phyloP scores from a whole-genome alignment of 1,140 invertebrate species.

The Fopius arisanus region DNA sequence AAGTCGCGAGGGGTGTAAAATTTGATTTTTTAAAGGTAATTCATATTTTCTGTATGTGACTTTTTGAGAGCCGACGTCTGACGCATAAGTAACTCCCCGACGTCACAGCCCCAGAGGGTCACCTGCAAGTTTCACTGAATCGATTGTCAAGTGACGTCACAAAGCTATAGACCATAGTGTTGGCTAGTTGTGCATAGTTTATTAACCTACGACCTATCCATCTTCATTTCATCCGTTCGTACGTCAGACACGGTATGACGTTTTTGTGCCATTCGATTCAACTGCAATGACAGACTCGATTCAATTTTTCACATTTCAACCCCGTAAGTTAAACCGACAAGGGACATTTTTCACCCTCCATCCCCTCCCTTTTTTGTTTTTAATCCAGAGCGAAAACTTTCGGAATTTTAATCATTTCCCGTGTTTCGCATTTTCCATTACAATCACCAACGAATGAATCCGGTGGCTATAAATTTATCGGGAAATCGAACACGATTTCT shows the following conservation, averaged over 20 bases:
- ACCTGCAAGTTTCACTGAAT: slow-evolving; percentile 51
- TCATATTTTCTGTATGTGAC: too few relatives aligned
- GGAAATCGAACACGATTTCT: slow-evolving; percentile 19
- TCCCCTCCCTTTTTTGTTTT: neutral
- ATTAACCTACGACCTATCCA: slow-evolving; percentile 15
- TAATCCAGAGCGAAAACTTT: neutral
- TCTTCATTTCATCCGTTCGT: slow-evolving; percentile 9
- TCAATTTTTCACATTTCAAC: neutral
- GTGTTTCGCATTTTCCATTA: slow-evolving; percentile 9
- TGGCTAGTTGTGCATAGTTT: slow-evolving; percentile 9
- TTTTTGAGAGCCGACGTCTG: slow-evolving; percentile 35
- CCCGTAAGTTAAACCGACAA: neutral
- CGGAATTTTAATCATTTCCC: slow-evolving; percentile 23
- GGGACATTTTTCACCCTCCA: neutral
- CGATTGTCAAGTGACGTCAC: slow-evolving; percentile 54
- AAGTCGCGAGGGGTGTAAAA: too few relatives aligned
- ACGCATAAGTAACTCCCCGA: slow-evolving; percentile 43
- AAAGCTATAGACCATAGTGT: slow-evolving; percentile 31
- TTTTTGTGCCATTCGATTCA: slow-evolving; percentile 8
- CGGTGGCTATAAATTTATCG: slow-evolving; percentile 26
- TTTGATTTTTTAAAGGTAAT: too few relatives aligned
- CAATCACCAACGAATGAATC: slow-evolving; percentile 5
- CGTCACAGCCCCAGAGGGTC: slow-evolving; percentile 43
- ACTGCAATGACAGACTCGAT: neutral
- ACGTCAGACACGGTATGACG: slow-evolving; percentile 2